Conservation (phyloP, 2,797 vertebrate genomes). For the Corythornis leucogaster region DNA sequence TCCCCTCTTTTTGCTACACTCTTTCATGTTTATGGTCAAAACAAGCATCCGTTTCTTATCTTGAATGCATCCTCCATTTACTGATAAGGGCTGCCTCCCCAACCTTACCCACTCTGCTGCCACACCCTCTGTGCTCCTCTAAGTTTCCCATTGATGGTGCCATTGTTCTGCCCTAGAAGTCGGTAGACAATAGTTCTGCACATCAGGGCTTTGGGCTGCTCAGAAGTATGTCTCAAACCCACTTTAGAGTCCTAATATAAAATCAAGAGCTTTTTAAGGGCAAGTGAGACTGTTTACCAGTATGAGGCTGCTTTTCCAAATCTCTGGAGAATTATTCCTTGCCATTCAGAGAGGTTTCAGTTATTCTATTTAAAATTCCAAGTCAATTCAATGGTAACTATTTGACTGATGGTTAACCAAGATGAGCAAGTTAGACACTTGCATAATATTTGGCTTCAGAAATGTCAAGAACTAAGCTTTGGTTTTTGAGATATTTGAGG, state of each 20-base stretch:
- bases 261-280: not conserved
- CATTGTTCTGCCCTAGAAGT: not conserved
- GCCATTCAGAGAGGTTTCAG: not conserved
- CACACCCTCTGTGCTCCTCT: not conserved
- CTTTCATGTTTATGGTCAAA: not conserved
- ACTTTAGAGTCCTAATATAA: not conserved
- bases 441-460: not conserved
- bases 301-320: not conserved
- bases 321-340: not conserved
- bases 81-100: not conserved
- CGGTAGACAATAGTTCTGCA: not conserved
- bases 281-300: not conserved
- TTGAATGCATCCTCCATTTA: not conserved
- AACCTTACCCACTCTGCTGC: not conserved
- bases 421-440: not conserved
- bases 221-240: not conserved
- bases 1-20: not conserved
- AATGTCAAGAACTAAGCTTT: not conserved
- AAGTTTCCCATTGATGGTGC: not conserved
- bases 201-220: not conserved
- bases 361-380: not conserved
- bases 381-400: not conserved
- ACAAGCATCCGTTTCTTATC: not conserved
- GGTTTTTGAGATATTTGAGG: not conserved
- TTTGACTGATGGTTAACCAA: not conserved